phyloP scores from a whole-genome alignment of 2,888 invertebrate genomes.

The Byasa hedistus region DNA sequence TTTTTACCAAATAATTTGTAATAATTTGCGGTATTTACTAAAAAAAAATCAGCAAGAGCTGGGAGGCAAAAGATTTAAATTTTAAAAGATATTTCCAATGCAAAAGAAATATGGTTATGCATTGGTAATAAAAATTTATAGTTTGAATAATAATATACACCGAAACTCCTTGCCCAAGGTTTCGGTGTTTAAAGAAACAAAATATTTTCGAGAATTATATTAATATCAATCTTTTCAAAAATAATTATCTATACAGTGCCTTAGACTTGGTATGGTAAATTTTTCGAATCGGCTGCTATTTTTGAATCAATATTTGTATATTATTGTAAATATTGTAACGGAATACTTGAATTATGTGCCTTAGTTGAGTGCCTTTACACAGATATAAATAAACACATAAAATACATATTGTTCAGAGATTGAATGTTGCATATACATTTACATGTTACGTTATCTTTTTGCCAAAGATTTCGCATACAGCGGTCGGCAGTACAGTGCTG shows the following conservation, averaged over 20 bases:
- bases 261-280: constrained; percentile 18
- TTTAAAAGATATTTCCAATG: neutral
- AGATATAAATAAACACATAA: no score
- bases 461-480: constrained; percentile 22
- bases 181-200: neutral
- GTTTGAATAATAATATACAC: neutral
- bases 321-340: constrained; percentile 23
- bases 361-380: constrained; percentile 15
- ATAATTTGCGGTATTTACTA: no score
- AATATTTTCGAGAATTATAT: neutral
- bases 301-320: constrained; percentile 5
- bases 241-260: constrained; percentile 13
- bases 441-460: constrained; percentile 22
- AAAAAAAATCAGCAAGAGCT: no score
- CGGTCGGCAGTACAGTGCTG: constrained; percentile 19
- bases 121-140: neutral
- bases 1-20: neutral
- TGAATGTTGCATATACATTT: constrained; percentile 1
- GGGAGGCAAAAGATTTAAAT: no score
- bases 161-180: no score
- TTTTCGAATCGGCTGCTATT: constrained; percentile 22
- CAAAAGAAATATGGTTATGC: neutral
- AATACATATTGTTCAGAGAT: neutral
- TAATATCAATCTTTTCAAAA: neutral
- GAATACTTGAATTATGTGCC: constrained; percentile 2